These are phyloP conservation scores for Paedocypris micromegethes DNA, from an alignment of 2,797 vertebrate genomes.

Conservation along the genomic window DNA sequence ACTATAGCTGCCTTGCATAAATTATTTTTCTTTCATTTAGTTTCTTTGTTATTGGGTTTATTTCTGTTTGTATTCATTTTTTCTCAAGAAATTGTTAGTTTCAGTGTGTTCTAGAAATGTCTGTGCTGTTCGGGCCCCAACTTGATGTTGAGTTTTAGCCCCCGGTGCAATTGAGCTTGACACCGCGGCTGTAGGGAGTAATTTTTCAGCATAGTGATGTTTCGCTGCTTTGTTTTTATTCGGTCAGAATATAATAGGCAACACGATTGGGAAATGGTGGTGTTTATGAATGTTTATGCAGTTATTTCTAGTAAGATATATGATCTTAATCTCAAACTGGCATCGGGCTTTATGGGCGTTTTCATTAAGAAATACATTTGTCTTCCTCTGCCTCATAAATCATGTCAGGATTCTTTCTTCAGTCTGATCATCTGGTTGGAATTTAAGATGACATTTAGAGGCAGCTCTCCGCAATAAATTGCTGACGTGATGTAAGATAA, in stretches of 20 bases:
- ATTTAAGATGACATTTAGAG: constrained; percentile 27
- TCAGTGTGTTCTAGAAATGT: too few relatives aligned
- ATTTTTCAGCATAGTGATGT: too few relatives aligned
- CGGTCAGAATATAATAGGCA: neutral
- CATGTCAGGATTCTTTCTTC: constrained; percentile 20
- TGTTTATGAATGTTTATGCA: neutral
- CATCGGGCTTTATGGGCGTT: constrained; percentile 3
- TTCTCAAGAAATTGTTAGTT: too few relatives aligned
- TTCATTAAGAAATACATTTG: constrained; percentile 20
- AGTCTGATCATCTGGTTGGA: constrained; percentile 24
- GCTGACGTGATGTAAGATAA: constrained; percentile 17
- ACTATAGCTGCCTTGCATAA: too few relatives aligned
- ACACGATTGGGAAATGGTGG: neutral
- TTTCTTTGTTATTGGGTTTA: too few relatives aligned
- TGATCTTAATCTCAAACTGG: neutral
- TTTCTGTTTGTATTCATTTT: too few relatives aligned
- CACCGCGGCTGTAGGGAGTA: too few relatives aligned
- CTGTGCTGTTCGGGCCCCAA: too few relatives aligned
- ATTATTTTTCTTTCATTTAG: too few relatives aligned
- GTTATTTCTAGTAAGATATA: constrained; percentile 15
- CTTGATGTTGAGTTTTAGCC: too few relatives aligned
- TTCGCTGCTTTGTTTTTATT: too few relatives aligned
- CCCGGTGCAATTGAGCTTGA: too few relatives aligned
- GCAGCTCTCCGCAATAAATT: constrained; percentile 12
- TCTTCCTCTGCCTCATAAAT: constrained; percentile 18